Evolutionary conservation across 2,113 vertebrate genomes (phyloP).

Genomic region (Ptyas mucosa): DNA sequence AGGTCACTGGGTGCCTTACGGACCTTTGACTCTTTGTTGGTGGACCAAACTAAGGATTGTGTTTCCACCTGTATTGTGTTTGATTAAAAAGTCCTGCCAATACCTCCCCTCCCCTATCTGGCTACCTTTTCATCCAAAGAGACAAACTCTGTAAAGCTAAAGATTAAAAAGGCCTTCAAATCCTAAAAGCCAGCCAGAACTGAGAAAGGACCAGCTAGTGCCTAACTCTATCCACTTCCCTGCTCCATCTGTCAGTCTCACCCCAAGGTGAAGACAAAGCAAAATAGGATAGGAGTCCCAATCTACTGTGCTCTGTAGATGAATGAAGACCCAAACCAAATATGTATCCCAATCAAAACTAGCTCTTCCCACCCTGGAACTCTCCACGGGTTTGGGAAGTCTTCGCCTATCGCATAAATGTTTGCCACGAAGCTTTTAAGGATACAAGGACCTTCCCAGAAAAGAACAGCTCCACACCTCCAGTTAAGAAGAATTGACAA

Average conservation of each 20-base stretch:
- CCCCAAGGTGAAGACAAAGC: neutral
- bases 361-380: neutral
- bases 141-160: too few relatives aligned
- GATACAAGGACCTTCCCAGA: neutral
- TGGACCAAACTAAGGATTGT: neutral
- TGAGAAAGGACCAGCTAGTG: neutral
- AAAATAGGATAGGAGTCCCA: neutral
- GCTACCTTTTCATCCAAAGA: neutral
- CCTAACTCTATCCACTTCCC: neutral
- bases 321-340: neutral
- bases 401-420: neutral
- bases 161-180: neutral
- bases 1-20: neutral
- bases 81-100: neutral
- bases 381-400: neutral
- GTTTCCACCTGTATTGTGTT: neutral
- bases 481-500: neutral
- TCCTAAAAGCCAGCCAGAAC: neutral
- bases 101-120: neutral
- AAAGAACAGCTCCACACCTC: neutral
- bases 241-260: neutral
- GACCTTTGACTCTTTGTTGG: neutral
- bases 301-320: neutral
- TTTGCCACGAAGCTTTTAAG: neutral
- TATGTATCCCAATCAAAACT: neutral